Conservation (phyloP, 2,113 vertebrate species). For the Chauna torquata region DNA sequence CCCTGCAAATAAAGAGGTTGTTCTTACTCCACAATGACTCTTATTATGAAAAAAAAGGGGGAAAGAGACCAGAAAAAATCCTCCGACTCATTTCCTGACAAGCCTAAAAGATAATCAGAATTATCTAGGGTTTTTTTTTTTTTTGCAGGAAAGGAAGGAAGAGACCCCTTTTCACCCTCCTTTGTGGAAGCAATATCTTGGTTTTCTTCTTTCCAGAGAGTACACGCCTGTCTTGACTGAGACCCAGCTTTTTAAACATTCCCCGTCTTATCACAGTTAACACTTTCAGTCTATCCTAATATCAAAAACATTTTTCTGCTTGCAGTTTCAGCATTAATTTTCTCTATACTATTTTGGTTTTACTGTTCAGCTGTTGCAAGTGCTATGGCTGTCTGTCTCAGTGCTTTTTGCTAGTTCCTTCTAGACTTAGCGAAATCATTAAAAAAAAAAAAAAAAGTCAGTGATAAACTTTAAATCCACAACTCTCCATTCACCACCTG, state of each 20-base stretch:
- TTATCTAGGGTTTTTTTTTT: not conserved
- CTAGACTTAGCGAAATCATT: not conserved
- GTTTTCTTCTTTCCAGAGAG: constrained; percentile 34
- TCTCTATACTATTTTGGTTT: not conserved
- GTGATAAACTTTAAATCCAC: not conserved
- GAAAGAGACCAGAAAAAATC: not conserved
- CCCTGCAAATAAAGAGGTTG: not conserved
- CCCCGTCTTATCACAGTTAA: not conserved
- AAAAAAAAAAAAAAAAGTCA: not conserved
- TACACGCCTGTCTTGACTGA: not conserved
- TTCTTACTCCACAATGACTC: not conserved
- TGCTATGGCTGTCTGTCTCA: not conserved
- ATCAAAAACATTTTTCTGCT: not conserved
- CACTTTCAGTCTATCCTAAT: not conserved
- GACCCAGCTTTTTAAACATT: not conserved
- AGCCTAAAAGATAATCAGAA: constrained; percentile 14
- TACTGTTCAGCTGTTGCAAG: not conserved
- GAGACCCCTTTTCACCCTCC: not conserved
- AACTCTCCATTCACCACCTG: not conserved
- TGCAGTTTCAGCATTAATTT: not conserved
- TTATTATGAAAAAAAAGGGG: not conserved
- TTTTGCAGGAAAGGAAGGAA: constrained; percentile 47
- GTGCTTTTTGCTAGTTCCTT: not conserved
- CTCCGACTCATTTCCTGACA: constrained; percentile 14
- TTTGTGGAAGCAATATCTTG: not conserved